Evolutionary conservation across 2,888 invertebrate species (phyloP), one percentile per base, ranked within the genome.

Genomic region (Conomelus anceps): DNA sequence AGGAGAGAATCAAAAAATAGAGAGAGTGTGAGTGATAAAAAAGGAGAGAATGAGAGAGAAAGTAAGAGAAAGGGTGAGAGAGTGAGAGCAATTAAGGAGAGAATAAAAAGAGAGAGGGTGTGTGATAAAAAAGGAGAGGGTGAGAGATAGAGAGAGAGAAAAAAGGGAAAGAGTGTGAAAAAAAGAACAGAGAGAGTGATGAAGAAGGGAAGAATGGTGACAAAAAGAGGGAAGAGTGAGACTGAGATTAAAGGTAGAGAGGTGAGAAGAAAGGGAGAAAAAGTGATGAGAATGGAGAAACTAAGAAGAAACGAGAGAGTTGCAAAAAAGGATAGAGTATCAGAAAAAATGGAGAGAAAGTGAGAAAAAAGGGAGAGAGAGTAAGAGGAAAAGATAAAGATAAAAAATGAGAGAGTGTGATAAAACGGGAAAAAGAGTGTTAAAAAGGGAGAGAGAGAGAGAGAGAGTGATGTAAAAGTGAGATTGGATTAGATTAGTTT

Each of bases 151-250:
- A n/a, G n/a, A 9, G 26, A 26, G 9, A 26, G 26, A 9, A 26
- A 9, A 26, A 26, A 26, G 26, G 9, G 26, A 26, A 26, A 9
- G 26, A 9, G 26, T 26, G 26, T 4, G 9, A 9, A 26, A 26
- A 9, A 9, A 26, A 9, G 26, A 26, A 9, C 4, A 26, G 26
- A 9, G 26, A 26, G 26, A 9, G 4, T 4, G 26, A 26, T 4
- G 26, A 26, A 9, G 26, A 26, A 9, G 26, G 6, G 26, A 26
- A 26, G 26, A 9, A 26, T 7, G 26, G 26, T 89, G 23, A 29
- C 22, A 84, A 29, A 17, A 90, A 90, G 90, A 89, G 88, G 90
- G 90, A 88, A 90, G 88, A 89, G 89, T 90, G 89, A 90, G 90
- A 90, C 90, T 88, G 88, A 88, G 86, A 29, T n/a, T 3, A 84